Evolutionary conservation across 1,140 invertebrate species (phyloP).

Genomic region (Pararge aegeria): DNA sequence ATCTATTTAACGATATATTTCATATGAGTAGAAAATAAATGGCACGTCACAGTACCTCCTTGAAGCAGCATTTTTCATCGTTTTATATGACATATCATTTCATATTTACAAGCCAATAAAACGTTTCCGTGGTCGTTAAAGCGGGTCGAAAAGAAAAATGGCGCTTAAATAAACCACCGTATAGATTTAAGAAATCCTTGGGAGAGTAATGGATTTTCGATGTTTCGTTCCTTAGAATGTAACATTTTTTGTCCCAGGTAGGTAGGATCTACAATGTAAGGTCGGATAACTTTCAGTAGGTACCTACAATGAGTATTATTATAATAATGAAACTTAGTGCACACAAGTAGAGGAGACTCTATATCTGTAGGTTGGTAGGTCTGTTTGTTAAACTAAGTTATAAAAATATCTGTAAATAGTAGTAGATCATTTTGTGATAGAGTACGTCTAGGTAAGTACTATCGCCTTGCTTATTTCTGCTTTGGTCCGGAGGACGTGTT

Average conservation of each 20-base stretch:
- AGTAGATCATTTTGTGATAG: too few relatives aligned
- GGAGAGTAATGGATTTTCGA: conserved; percentile 2
- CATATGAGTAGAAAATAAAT: neutral
- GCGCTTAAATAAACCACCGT: conserved; percentile 3
- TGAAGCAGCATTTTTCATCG: conserved; percentile 1
- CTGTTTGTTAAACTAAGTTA: too few relatives aligned
- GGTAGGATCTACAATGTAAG: neutral
- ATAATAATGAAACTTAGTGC: too few relatives aligned
- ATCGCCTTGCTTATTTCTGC: too few relatives aligned
- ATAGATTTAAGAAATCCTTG: conserved; percentile 2
- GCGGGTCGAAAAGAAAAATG: neutral
- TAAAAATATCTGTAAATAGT: too few relatives aligned
- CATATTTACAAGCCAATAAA: conserved; percentile 11
- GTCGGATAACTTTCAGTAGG: too few relatives aligned
- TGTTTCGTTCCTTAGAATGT: neutral
- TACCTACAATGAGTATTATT: too few relatives aligned
- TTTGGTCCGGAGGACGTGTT: too few relatives aligned
- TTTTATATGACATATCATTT: conserved; percentile 10
- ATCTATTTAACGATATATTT: too few relatives aligned
- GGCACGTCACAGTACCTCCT: neutral
- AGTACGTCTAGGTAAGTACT: too few relatives aligned
- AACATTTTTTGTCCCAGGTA: neutral
- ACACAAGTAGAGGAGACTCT: too few relatives aligned
- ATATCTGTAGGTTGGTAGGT: too few relatives aligned
- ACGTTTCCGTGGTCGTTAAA: conserved; percentile 4